Evolutionary conservation across 2,888 invertebrate genomes (phyloP).

Genomic region (Linnaemya vulpina): DNA sequence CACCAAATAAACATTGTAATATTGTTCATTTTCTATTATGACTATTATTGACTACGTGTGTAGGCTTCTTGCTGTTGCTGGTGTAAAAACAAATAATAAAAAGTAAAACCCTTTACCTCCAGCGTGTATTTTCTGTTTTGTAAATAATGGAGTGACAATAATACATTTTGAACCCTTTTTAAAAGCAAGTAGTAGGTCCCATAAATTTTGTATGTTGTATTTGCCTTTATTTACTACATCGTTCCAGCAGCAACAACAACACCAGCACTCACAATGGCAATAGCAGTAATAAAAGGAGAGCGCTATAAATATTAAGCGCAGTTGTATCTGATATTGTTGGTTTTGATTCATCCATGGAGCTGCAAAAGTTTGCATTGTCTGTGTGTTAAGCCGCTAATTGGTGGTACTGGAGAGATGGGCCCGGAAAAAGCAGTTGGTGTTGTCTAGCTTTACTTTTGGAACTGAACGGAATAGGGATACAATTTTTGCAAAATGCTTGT

Average conservation of each 20-base stretch:
- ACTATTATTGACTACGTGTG: slow-evolving; percentile 71
- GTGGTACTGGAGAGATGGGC: no score
- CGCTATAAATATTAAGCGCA: slow-evolving; percentile 68
- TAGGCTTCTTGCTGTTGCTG: slow-evolving; percentile 28
- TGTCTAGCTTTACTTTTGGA: not conserved
- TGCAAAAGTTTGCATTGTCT: slow-evolving; percentile 67
- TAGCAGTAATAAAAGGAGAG: slow-evolving; percentile 48
- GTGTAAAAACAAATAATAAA: slow-evolving; percentile 41
- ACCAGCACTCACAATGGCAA: slow-evolving; percentile 10
- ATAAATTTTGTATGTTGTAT: slow-evolving; percentile 71
- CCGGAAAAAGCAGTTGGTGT: not conserved
- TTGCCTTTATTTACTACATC: slow-evolving; percentile 55
- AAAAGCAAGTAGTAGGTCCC: slow-evolving; percentile 63
- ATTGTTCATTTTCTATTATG: slow-evolving; percentile 61
- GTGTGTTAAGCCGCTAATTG: no score
- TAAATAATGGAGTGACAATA: slow-evolving; percentile 72
- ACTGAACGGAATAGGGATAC: no score
- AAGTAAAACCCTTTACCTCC: slow-evolving; percentile 44
- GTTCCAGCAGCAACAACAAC: slow-evolving; percentile 1
- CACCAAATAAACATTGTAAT: slow-evolving; percentile 66
- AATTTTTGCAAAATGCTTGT: no score
- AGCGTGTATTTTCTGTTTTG: slow-evolving; percentile 29
- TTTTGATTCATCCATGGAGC: slow-evolving; percentile 44
- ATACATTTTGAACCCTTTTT: slow-evolving; percentile 71
- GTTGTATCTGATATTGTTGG: slow-evolving; percentile 43